phyloP scores from a whole-genome alignment of 2,113 vertebrate species.

The Mesocricetus auratus region DNA sequence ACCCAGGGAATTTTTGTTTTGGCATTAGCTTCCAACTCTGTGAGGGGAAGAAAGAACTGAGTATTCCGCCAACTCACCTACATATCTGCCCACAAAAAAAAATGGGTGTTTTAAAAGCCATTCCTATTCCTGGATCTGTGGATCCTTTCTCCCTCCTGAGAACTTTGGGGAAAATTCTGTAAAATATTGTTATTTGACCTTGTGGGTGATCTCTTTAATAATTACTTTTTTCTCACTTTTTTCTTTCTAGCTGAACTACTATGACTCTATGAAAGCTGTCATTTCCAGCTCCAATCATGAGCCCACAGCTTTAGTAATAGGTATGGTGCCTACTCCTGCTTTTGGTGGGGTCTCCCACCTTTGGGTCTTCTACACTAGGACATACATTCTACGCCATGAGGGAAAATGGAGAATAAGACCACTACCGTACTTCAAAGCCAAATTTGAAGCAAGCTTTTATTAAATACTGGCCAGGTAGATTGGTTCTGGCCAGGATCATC shows the following conservation, averaged over 20 bases:
- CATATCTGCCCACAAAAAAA: not conserved
- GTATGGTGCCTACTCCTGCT: constrained; percentile 71
- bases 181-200: not conserved
- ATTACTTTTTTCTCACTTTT: constrained; percentile 42
- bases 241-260: constrained; percentile 89
- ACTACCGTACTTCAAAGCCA: not conserved
- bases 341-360: not conserved
- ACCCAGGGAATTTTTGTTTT: not conserved
- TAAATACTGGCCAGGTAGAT: not conserved
- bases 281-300: constrained; percentile 88
- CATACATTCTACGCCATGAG: not conserved
- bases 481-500: not conserved
- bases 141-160: constrained; percentile 34
- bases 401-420: not conserved
- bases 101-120: not conserved
- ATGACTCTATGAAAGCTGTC: constrained; percentile 84
- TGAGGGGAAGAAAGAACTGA: not conserved
- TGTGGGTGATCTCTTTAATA: not conserved
- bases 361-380: not conserved
- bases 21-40: not conserved
- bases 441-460: not conserved
- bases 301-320: constrained; percentile 85
- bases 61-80: not conserved
- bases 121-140: not conserved
- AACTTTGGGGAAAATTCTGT: not conserved